Evolutionary conservation across 2,113 vertebrate species (phyloP).

Genomic region (Marmota flaviventris): DNA sequence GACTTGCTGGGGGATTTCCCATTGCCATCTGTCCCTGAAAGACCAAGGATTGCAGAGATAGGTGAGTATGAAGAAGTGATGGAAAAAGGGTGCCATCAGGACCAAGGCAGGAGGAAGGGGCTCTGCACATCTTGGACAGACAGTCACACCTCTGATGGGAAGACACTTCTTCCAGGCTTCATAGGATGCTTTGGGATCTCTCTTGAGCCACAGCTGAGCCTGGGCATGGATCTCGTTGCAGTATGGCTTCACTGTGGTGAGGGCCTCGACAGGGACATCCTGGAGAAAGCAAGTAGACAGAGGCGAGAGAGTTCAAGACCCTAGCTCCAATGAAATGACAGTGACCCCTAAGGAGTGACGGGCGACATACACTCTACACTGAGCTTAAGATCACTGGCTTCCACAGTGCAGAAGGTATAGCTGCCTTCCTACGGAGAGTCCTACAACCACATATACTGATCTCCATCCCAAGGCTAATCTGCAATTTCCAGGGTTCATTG

Average conservation of each 20-base stretch:
- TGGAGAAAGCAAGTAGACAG: constrained; percentile 73
- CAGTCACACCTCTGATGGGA: constrained; percentile 93
- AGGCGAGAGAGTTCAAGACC: not conserved
- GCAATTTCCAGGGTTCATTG: not conserved
- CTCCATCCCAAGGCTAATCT: not conserved
- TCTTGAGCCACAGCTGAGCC: constrained; percentile 98
- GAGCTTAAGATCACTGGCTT: not conserved
- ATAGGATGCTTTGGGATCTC: constrained; percentile 97
- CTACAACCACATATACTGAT: accelerated
- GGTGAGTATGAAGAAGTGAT: not conserved
- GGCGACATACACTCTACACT: not conserved
- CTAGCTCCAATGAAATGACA: too few relatives aligned
- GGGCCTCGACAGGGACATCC: constrained; percentile 95
- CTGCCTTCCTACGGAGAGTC: not conserved
- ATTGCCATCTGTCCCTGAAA: constrained; percentile 88
- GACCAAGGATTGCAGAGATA: not conserved
- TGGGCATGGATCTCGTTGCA: constrained; percentile 99
- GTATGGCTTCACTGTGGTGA: constrained; percentile 98
- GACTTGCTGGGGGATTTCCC: constrained; percentile 94
- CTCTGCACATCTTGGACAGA: not conserved
- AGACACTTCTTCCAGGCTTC: constrained; percentile 99
- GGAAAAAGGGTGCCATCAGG: not conserved
- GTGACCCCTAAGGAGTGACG: not conserved
- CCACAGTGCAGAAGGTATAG: not conserved
- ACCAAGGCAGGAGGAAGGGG: not conserved